Percentiles rank a stretch among this genome's conserved stretches.
These are phyloP conservation scores for Acleris literana DNA, from an alignment of 2,888 invertebrate genomes.

Conservation along the genomic window DNA sequence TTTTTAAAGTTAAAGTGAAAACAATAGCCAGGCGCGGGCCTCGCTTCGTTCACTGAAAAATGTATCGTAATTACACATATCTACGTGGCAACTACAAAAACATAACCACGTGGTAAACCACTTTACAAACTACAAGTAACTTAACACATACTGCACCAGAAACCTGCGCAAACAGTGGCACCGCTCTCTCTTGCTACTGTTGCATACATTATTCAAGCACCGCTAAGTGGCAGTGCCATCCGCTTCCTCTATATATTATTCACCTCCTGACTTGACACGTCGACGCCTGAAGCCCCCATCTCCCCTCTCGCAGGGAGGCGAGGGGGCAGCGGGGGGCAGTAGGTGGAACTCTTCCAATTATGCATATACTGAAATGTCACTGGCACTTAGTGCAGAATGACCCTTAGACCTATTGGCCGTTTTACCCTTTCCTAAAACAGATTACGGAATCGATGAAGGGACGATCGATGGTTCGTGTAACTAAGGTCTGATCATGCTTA, in stretches of 20 bases:
- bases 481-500: too few relatives aligned
- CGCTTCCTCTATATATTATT: slow-evolving; percentile 77
- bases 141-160: slow-evolving; percentile 26
- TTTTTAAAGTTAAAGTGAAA: too few relatives aligned
- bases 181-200: slow-evolving; percentile 53
- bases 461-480: slow-evolving; percentile 27
- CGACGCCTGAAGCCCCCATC: slow-evolving; percentile 64
- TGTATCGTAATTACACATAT: too few relatives aligned
- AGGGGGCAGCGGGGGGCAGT: slow-evolving; percentile 63
- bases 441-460: slow-evolving; percentile 48
- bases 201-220: slow-evolving; percentile 73
- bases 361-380: slow-evolving; percentile 78
- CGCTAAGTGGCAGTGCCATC: slow-evolving; percentile 80
- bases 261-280: slow-evolving; percentile 78
- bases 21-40: too few relatives aligned
- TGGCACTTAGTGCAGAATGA: slow-evolving; percentile 71
- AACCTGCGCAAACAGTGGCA: slow-evolving; percentile 55
- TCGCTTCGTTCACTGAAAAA: too few relatives aligned
- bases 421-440: slow-evolving; percentile 66
- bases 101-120: not conserved
- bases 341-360: slow-evolving; percentile 68
- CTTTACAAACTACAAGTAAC: not conserved
- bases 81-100: too few relatives aligned
- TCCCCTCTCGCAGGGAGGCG: slow-evolving; percentile 33
- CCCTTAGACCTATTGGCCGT: slow-evolving; percentile 82